A percentile compares a stretch with the other conserved stretches of the same genome.
phyloP scores from a whole-genome alignment of 2,797 vertebrate species.

The Pterois miles region DNA sequence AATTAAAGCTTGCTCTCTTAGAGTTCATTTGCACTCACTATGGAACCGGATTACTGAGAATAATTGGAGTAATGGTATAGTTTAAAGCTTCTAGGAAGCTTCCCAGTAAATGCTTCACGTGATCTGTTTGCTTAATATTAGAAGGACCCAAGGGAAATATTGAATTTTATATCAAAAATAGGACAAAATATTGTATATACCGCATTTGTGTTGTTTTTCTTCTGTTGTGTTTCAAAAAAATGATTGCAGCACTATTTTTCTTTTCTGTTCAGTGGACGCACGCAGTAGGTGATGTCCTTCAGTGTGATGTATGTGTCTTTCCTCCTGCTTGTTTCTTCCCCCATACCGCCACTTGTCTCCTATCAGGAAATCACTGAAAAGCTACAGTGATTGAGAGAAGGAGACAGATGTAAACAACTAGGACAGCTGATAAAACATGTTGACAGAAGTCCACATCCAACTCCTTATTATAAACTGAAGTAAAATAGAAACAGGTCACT shows the following conservation, averaged over 20 bases:
- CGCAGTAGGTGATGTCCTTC: not conserved
- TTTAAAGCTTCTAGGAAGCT: not conserved
- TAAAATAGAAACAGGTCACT: not conserved
- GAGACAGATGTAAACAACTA: constrained; percentile 20
- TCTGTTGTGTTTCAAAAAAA: not conserved
- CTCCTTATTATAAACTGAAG: not conserved
- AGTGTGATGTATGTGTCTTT: not conserved
- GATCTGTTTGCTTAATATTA: not conserved
- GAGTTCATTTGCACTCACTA: not conserved
- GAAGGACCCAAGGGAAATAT: not conserved
- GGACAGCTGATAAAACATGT: constrained; percentile 8
- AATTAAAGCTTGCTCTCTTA: not conserved
- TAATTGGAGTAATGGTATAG: constrained; percentile 14
- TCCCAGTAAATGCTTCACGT: not conserved
- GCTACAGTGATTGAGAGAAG: constrained; percentile 3
- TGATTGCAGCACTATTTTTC: not conserved
- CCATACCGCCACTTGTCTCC: not conserved
- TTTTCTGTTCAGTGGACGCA: not conserved
- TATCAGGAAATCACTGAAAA: constrained; percentile 16
- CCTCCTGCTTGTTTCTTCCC: constrained; percentile 7
- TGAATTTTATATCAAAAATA: not conserved
- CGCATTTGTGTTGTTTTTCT: not conserved
- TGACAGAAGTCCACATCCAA: not conserved
- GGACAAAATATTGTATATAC: not conserved
- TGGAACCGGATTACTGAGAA: not conserved